phyloP scores from a whole-genome alignment of 1,140 invertebrate genomes.

The Brachionus manjavacas region DNA sequence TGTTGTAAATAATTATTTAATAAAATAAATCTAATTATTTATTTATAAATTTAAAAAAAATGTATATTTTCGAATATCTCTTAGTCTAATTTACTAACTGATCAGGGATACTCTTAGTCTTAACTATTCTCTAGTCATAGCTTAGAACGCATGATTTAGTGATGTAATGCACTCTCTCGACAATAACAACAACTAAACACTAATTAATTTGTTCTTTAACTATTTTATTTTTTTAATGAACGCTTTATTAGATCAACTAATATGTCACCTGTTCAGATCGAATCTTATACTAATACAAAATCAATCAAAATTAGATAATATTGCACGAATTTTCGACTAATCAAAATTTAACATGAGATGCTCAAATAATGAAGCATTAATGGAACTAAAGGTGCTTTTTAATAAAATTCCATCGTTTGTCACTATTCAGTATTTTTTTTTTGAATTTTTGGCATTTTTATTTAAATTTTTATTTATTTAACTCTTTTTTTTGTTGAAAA shows the following conservation, averaged over 20 bases:
- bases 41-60: background rate
- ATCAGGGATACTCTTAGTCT: background rate
- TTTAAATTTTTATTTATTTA: constrained; percentile 1
- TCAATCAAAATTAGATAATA: background rate
- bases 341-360: background rate
- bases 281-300: background rate
- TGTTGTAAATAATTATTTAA: constrained; percentile 3
- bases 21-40: background rate
- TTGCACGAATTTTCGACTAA: constrained; percentile 12
- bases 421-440: background rate
- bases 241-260: constrained; percentile 25
- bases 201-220: background rate
- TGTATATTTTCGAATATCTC: background rate
- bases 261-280: background rate
- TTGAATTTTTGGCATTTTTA: background rate
- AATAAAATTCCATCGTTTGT: background rate
- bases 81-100: background rate
- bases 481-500: background rate
- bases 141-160: constrained; percentile 3
- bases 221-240: background rate
- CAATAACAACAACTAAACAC: constrained; percentile 28
- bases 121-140: background rate
- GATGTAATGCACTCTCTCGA: background rate
- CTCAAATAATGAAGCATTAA: constrained; percentile 13
- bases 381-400: constrained; percentile 11